phyloP scores from a whole-genome alignment of 2,888 invertebrate genomes.

The Heliconius ismenius region DNA sequence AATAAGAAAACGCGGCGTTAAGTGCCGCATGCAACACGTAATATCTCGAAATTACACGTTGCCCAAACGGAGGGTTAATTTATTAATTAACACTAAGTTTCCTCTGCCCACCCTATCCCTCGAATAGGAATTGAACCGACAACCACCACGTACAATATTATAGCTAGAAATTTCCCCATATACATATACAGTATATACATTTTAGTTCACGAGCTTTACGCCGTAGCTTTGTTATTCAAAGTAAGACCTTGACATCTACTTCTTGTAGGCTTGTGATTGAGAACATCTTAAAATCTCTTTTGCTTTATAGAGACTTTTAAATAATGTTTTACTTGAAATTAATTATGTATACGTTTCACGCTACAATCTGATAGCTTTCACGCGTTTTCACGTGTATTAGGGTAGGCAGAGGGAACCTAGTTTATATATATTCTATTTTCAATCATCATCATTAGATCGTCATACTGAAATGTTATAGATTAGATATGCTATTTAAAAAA shows the following conservation, averaged over 20 bases:
- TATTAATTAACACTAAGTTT: too few species aligned
- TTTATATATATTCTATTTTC: neutral
- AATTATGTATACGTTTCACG: neutral
- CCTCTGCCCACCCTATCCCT: too few species aligned
- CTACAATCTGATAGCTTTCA: neutral
- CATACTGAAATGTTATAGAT: too few species aligned
- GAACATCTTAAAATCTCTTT: conserved; percentile 18
- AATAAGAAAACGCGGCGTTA: neutral
- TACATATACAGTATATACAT: neutral
- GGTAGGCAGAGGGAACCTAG: neutral
- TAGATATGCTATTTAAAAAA: too few species aligned
- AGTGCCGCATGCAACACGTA: neutral
- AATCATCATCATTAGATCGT: too few species aligned
- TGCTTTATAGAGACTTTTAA: neutral
- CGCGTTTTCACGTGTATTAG: neutral
- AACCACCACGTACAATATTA: neutral
- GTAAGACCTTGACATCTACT: conserved; percentile 19
- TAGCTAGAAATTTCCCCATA: neutral
- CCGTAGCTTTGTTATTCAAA: conserved; percentile 12
- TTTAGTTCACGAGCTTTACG: neutral
- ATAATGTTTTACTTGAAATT: neutral
- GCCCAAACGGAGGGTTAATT: neutral
- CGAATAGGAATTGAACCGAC: neutral
- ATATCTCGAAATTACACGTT: neutral
- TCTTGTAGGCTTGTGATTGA: conserved; percentile 16